Base-by-base conservation (phyloP, 2,888 invertebrate species). In the Oxycera nigricornis region DNA sequence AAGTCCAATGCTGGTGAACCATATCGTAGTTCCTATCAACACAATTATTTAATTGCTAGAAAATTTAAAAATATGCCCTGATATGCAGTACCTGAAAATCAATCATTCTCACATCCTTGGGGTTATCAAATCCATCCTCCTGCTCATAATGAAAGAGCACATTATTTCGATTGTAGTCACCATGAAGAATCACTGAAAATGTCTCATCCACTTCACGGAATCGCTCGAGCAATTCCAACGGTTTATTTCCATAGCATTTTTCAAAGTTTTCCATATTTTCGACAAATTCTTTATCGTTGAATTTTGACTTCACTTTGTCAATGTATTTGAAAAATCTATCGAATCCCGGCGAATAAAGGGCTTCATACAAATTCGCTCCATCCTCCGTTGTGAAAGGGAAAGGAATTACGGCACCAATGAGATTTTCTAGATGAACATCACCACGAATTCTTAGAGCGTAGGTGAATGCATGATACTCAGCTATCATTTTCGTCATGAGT, bases 111-210 rank as follows among this genome's bases (percentile, higher is more conserved):
- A 82, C 78, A 77, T 79, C 78, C 31, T 79, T 80, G 0, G 79
- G 78, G 72, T 76, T 35, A 24, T 74, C 76, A 68, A 57, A 76
- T 11, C 59, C 76, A 14, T 74, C 72, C 0, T 72, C n/a, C 7
- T 24, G 65, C 1, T 79, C 79, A 76, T 83, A 82, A 28, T 80
- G 81, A 73, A 85, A 85, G 39, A 85, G 77, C 1, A 85, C 84
- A 78, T 85, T 85, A 78, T 85, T 85, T 1, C 85, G 81, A 79
- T 84, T 84, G 74, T 81, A 85, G 68, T 85, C 85, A 14, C 85
- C 85, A 74, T 85, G 85, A 7, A 82, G 76, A 30, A 85, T 81
- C 1, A 81, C 81, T 2, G 79, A 80, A 76, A 84, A 85, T 3
- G 77, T 62, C 6, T 75, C 76, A 72, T 84, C 83, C 26, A 78